A percentile compares a stretch with the other conserved stretches of the same genome.
phyloP scores from a whole-genome alignment of 2,797 vertebrate species.

The Basileuterus tristriatus region DNA sequence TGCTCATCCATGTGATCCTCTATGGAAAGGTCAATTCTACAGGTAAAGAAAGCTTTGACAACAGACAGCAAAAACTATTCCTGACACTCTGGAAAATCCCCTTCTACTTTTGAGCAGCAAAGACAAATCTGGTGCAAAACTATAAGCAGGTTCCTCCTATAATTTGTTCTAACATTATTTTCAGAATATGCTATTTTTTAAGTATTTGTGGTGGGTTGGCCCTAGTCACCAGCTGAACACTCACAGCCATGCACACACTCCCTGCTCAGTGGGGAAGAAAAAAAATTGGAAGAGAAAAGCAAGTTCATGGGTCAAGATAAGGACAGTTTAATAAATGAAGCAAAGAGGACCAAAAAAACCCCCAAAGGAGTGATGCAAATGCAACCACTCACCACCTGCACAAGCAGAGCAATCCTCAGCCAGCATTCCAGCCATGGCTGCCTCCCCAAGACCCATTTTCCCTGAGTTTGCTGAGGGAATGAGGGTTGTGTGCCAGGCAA shows the following conservation, averaged over 20 bases:
- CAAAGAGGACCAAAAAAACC: background rate
- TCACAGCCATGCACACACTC: background rate
- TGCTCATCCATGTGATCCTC: fast-evolving
- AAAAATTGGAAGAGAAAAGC: background rate
- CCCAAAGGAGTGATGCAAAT: background rate
- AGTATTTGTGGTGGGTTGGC: background rate
- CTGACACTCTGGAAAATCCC: background rate
- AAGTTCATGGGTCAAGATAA: background rate
- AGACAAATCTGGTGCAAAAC: background rate
- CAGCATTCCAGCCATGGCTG: background rate
- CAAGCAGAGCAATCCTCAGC: background rate
- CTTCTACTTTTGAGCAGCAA: background rate
- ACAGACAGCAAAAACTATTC: background rate
- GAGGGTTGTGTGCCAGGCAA: background rate
- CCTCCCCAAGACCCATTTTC: background rate
- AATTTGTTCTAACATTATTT: background rate
- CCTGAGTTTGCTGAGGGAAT: background rate
- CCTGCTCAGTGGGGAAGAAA: background rate
- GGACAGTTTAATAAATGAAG: background rate
- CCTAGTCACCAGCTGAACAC: background rate
- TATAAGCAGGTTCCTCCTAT: background rate
- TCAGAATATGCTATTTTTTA: background rate
- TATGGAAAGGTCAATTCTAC: background rate
- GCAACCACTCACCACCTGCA: background rate
- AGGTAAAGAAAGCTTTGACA: background rate